Percentiles rank a stretch among this genome's conserved stretches.
phyloP scores from a whole-genome alignment of 2,888 invertebrate genomes.

The Cordilura impudica region DNA sequence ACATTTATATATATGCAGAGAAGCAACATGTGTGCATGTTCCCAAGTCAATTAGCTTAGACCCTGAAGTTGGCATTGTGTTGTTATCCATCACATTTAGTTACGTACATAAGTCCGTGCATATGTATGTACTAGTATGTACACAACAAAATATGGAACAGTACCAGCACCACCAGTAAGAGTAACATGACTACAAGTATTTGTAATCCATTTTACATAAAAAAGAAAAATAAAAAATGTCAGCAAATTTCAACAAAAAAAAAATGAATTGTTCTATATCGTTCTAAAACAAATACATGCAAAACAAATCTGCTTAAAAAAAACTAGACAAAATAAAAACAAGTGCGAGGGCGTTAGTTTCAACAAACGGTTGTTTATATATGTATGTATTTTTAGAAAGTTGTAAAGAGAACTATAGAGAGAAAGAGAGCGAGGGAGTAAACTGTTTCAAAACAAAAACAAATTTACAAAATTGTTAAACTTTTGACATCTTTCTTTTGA shows the following conservation, averaged over 20 bases:
- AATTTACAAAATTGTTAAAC: neutral
- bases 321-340: neutral
- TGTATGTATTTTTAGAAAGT: neutral
- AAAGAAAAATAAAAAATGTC: neutral
- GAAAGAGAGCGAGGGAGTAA: neutral
- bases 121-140: neutral
- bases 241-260: too few relatives aligned
- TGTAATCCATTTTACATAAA: neutral
- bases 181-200: constrained; percentile 2
- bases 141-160: neutral
- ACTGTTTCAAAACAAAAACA: neutral
- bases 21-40: constrained; percentile 66
- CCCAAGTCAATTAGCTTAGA: constrained; percentile 67
- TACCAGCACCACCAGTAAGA: neutral
- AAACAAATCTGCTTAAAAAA: too few relatives aligned
- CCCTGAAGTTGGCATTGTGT: constrained; percentile 65
- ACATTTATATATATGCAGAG: neutral
- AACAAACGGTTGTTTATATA: neutral
- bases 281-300: neutral
- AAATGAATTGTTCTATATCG: neutral
- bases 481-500: constrained; percentile 21
- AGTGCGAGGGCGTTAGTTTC: neutral
- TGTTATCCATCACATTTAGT: constrained; percentile 50
- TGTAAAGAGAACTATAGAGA: too few relatives aligned
- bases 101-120: constrained; percentile 12